Base-by-base conservation (phyloP, 1,140 invertebrate genomes). In the Drosophila bifasciata region DNA sequence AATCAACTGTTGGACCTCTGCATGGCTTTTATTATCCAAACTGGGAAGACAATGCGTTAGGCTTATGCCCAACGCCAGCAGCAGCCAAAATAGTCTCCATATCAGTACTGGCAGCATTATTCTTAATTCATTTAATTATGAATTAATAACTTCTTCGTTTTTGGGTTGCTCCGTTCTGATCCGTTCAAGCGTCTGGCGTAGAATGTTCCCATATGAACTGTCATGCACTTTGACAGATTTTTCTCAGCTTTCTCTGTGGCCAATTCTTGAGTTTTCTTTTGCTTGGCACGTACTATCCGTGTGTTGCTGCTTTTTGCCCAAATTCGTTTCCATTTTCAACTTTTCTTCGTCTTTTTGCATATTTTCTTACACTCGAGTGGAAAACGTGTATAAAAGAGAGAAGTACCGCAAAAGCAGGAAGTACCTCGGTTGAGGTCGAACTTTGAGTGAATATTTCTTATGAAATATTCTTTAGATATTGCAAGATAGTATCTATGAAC, bases 351-450 rank as follows among this genome's bases (percentile, higher is more conserved):
- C 39, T 73, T 46, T 15, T 53, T 59, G 73, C 52, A 48, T 51
- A 62, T 56, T 74, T 60, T 25, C 50, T 44, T 49, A 51, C 55
- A 61, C 64, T 68, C 64, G 63, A 85, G 76, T 77, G 48, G 19
- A 75, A 81, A n/a, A n/a, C n/a, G n/a, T n/a, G n/a, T n/a, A n/a
- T n/a, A n/a, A n/a, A n/a, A n/a, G n/a, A n/a, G n/a, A n/a, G n/a
- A n/a, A n/a, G n/a, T n/a, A n/a, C n/a, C n/a, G n/a, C n/a, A n/a
- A 61, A 79, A 71, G 19, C 43, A 83, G 79, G 79, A 83, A 83
- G 79, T 58, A 44, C 67, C 63, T 50, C 55, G 50, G 21, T n/a
- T 49, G 36, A 41, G 57, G 28, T 59, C 23, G 39, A 40, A 36
- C 32, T 25, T 43, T 50, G 28, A 41, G 55, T 43, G 23, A 32